Evolutionary conservation across 2,113 vertebrate species (phyloP).

Genomic region (Ifrita kowaldi): DNA sequence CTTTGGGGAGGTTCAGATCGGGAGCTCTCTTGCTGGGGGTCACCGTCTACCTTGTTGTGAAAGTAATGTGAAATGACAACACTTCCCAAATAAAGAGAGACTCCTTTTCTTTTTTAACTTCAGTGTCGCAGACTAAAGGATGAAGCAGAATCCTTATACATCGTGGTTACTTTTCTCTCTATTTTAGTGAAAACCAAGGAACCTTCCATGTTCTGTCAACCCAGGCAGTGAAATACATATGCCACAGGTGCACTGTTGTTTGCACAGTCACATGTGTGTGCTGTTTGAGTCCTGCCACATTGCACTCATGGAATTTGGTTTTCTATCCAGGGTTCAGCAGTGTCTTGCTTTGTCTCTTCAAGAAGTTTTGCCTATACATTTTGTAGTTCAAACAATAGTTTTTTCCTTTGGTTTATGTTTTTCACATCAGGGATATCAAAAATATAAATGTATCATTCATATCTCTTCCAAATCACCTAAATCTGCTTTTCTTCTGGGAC

Average conservation of each 20-base stretch:
- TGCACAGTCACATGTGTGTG: accelerated
- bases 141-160: not conserved
- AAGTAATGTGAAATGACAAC: constrained; percentile 14
- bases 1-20: not conserved
- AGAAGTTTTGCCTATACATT: not conserved
- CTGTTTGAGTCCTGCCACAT: not conserved
- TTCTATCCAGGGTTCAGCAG: not conserved
- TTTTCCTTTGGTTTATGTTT: not conserved
- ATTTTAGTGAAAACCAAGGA: not conserved
- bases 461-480: not conserved
- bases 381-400: not conserved
- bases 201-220: not conserved
- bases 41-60: not conserved
- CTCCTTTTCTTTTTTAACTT: not conserved
- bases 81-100: not conserved
- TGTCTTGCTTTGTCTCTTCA: not conserved
- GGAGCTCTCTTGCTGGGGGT: not conserved
- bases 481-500: not conserved
- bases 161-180: not conserved
- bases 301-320: not conserved
- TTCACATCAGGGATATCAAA: not conserved
- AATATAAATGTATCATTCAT: not conserved
- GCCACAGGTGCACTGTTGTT: not conserved
- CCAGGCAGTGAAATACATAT: not conserved
- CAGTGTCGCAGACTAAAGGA: not conserved